Evolutionary conservation across 2,888 invertebrate species (phyloP), one percentile per base, ranked within the genome.

Genomic region (Mystacides longicornis): DNA sequence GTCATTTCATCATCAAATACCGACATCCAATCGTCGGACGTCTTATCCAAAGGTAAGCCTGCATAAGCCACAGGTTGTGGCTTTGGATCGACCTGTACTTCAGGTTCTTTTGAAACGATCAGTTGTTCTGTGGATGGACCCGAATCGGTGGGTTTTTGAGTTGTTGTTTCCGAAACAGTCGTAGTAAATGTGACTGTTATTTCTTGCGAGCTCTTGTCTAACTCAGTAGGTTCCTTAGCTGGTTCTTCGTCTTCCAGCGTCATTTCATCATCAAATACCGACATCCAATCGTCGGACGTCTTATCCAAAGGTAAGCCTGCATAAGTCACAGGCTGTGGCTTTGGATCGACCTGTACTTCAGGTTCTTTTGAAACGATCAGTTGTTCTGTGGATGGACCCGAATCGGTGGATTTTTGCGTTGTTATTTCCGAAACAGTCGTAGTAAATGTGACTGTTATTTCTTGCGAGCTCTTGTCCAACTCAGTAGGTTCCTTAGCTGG

Each of bases 1-100:
- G 63, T 60, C 57, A 65, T 63, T 33, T 65, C 63, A 57, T 67
- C 67, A 58, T 68, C 65, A 45, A 67, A 43, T 33, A 60, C 54
- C 46, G 53, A 55, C 60, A 63, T 57, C 63, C 62, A 64, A 18
- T 54, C 52, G 33, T 60, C 59, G 46, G 58, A 31, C 19, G 60
- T 49, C 14, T 23, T 42, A 48, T 62, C 62, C 1, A 60, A 58
- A 4, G 62, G 62, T 19, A 62, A 43, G 9, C 60, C 61, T 23
- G 60, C 61, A 23, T 62, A 57, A 51, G 45, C 4, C 3, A 37
- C 63, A 61, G 62, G 11, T 54, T 51, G 43, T 60, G 57, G 46
- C 9, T 31, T n/a, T n/a, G n/a, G n/a, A n/a, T n/a, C n/a, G 31
- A 31, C n/a, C n/a, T n/a, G n/a, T n/a, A n/a, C n/a, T n/a, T n/a